Percentiles rank a stretch among this genome's conserved stretches.
These are phyloP conservation scores for Fregetta grallaria DNA, from an alignment of 2,113 vertebrate species.

Conservation along the genomic window DNA sequence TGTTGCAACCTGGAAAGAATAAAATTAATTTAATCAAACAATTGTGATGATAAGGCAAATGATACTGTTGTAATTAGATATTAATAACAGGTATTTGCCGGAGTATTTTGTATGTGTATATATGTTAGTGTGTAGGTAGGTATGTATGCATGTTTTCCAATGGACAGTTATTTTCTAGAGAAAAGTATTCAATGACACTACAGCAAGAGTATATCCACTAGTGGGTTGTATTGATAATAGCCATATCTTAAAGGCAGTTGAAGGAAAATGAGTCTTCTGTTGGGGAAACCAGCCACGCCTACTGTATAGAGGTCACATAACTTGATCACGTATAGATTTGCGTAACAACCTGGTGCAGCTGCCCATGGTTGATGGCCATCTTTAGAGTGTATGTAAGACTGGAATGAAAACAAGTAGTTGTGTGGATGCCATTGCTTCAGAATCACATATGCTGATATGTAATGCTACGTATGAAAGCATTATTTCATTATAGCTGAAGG, in stretches of 20 bases:
- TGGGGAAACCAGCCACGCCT: background rate
- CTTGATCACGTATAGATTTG: background rate
- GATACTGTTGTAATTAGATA: background rate
- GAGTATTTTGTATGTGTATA: background rate
- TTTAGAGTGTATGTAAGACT: background rate
- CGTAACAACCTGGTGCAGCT: background rate
- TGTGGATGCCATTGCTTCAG: background rate
- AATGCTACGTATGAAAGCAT: background rate
- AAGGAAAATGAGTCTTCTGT: background rate
- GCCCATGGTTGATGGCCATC: accelerated
- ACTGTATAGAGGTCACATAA: background rate
- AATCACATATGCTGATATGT: accelerated
- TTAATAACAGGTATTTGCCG: background rate
- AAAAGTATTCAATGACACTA: background rate
- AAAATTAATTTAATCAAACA: background rate
- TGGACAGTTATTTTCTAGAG: background rate
- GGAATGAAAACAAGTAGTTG: background rate
- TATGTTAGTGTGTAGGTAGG: background rate
- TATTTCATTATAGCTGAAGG: background rate
- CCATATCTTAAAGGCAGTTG: background rate
- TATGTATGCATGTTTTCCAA: background rate
- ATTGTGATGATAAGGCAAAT: background rate
- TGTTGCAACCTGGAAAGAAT: background rate
- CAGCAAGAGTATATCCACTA: background rate
- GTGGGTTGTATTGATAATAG: background rate